phyloP scores from a whole-genome alignment of 2,797 vertebrate species.

The Erpetoichthys calabaricus region DNA sequence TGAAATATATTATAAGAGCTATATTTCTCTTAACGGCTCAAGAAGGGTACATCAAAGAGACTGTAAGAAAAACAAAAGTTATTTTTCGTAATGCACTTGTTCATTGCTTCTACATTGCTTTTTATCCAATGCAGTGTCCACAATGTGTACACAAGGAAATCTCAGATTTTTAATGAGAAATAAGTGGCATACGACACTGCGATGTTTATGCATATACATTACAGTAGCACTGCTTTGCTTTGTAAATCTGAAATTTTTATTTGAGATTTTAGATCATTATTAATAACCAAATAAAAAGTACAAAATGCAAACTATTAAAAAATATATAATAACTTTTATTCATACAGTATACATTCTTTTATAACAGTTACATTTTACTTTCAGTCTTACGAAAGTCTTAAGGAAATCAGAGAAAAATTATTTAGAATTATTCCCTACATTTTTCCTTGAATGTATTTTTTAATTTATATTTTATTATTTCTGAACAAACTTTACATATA shows the following conservation, averaged over 20 bases:
- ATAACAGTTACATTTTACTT: conserved; percentile 1
- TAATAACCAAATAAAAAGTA: conserved; percentile 58
- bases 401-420: conserved; percentile 9
- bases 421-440: conserved; percentile 22
- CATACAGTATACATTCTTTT: conserved; percentile 38
- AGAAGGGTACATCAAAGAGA: conserved; percentile 38
- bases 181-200: conserved; percentile 14
- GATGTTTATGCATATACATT: conserved; percentile 2
- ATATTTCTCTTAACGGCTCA: conserved; percentile 39
- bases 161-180: conserved; percentile 17
- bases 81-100: conserved; percentile 6
- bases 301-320: conserved; percentile 54
- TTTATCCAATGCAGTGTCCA: conserved; percentile 30
- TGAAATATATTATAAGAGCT: conserved; percentile 39
- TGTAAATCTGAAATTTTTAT: conserved; percentile 52
- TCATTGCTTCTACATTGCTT: conserved; percentile 16
- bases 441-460: conserved; percentile 22
- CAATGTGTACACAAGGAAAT: conserved; percentile 26
- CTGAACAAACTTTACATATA: neutral
- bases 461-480: conserved; percentile 3
- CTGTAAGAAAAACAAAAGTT: conserved; percentile 1
- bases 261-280: conserved; percentile 64
- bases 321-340: conserved; percentile 54
- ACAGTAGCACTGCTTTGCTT: conserved; percentile 28
- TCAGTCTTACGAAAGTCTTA: conserved; percentile 4